These are phyloP conservation scores for Drosophila willistoni DNA, from an alignment of 1,140 invertebrate species.

Conservation along the genomic window DNA sequence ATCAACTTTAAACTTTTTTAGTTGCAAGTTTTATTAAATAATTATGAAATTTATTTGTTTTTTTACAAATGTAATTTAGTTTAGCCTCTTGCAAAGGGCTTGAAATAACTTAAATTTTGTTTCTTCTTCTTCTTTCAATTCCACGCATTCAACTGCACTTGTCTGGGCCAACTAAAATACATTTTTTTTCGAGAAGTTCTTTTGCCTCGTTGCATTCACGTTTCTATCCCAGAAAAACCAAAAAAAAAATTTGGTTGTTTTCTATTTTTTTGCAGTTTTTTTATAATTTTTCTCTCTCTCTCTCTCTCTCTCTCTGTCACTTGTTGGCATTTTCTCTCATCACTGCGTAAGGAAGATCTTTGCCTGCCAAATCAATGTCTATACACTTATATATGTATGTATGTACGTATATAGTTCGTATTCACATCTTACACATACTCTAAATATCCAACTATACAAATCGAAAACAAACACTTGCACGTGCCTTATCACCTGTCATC, in stretches of 20 bases:
- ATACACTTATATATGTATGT: background rate
- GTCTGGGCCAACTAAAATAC: slow-evolving; percentile 71
- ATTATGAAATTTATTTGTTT: background rate
- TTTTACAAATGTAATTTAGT: background rate
- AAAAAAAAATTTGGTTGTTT: background rate
- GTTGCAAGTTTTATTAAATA: background rate
- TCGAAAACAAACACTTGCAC: slow-evolving; percentile 11
- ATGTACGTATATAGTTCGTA: background rate
- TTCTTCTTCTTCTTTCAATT: slow-evolving; percentile 42
- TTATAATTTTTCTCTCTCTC: slow-evolving; percentile 1
- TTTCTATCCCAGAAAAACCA: slow-evolving; percentile 17
- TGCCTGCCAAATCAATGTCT: background rate
- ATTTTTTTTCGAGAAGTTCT: slow-evolving; percentile 73
- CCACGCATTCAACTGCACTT: slow-evolving; percentile 65
- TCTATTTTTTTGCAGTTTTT: slow-evolving; percentile 43
- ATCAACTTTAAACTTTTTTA: background rate
- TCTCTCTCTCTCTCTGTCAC: background rate
- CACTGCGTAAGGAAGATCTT: slow-evolving; percentile 2
- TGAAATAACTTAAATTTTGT: slow-evolving; percentile 17
- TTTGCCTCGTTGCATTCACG: slow-evolving; percentile 64
- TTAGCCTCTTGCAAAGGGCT: background rate
- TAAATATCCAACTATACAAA: slow-evolving; percentile 3
- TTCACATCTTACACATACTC: background rate
- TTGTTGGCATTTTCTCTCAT: background rate
- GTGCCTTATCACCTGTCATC: slow-evolving; percentile 13